Base-by-base conservation (phyloP, 2,888 invertebrate genomes). In the Hirtodrosophila cameraria region DNA sequence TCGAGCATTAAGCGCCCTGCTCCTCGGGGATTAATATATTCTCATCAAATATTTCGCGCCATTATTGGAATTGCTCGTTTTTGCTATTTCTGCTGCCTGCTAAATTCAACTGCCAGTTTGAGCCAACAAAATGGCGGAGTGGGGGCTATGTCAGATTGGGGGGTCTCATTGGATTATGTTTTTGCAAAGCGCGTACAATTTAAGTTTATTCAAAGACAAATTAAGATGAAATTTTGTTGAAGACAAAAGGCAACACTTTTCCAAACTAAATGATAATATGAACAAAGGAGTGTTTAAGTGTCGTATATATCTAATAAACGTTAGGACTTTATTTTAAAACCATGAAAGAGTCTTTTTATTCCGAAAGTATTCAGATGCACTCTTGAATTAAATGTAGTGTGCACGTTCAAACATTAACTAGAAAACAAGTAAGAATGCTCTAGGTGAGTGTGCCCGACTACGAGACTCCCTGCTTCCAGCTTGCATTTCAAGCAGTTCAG, bases 1-100 rank as follows among this genome's bases (percentile, higher is more conserved):
- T 49, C 25, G 58, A 49, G 59, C 53, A 61, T 50, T 72, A 57
- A 55, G 18, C 45, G 48, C 48, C 36, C 23, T 3, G 52, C 57
- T 82, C 80, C 70, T 69, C 28, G 48, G 87, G 81, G 85, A 87
- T 74, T 79, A 82, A 86, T 85, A 75, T 75, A 87, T 86, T 86
- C 84, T 79, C 86, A 87, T 86, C 73, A 86, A 82, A 80, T 84
- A 78, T 81, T 86, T 86, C 80, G 76, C 86, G 68, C 82, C 82
- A 86, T 86, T 86, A 84, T 82, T 81, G 86, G 77, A 81, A 81
- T 78, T 84, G 72, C 70, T 55, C 45, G 46, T 53, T 30, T 20
- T 49, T 36, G 39, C 27, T 53, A 39, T 20, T 50, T 30, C 27
- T 33, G 28, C 8, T 41, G 28, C 8, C 15, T 33, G 50, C 20